phyloP scores from a whole-genome alignment of 2,797 vertebrate genomes.

The Melanotaenia nigrans region DNA sequence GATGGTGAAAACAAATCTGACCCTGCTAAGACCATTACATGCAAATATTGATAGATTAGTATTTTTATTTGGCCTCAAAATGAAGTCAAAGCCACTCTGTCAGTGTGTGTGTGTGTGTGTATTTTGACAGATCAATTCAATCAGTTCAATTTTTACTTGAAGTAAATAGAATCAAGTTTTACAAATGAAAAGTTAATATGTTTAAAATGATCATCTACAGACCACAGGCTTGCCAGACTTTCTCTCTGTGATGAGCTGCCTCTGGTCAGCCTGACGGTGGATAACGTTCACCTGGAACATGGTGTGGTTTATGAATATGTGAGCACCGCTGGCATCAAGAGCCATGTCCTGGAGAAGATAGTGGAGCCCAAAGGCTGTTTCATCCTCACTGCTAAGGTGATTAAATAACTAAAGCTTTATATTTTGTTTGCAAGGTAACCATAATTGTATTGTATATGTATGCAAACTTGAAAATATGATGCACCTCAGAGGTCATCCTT shows the following conservation, averaged over 20 bases:
- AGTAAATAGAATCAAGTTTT: not conserved
- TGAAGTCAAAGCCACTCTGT: constrained; percentile 11
- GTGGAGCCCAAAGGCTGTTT: constrained; percentile 95
- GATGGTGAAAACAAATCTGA: constrained; percentile 1
- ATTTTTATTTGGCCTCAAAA: constrained; percentile 36
- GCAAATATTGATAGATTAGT: constrained; percentile 10
- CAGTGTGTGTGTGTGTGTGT: not conserved
- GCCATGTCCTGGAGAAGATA: constrained; percentile 94
- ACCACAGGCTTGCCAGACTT: constrained; percentile 70
- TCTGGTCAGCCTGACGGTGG: constrained; percentile 90
- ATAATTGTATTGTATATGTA: not conserved
- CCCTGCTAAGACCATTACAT: constrained; percentile 14
- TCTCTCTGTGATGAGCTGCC: constrained; percentile 82
- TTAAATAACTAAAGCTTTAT: not conserved
- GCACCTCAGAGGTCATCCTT: not conserved
- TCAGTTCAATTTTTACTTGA: not conserved
- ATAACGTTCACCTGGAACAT: constrained; percentile 93
- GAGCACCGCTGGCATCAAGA: constrained; percentile 92
- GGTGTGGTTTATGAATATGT: constrained; percentile 94
- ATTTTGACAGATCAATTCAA: too few relatives aligned
- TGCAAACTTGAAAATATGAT: not conserved
- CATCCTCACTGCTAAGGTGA: constrained; percentile 93
- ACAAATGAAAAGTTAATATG: not conserved
- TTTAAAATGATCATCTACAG: constrained; percentile 48
- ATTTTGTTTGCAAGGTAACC: not conserved